These are phyloP conservation scores for Epirrhoe alternata DNA, from an alignment of 2,888 invertebrate genomes.

Conservation along the genomic window DNA sequence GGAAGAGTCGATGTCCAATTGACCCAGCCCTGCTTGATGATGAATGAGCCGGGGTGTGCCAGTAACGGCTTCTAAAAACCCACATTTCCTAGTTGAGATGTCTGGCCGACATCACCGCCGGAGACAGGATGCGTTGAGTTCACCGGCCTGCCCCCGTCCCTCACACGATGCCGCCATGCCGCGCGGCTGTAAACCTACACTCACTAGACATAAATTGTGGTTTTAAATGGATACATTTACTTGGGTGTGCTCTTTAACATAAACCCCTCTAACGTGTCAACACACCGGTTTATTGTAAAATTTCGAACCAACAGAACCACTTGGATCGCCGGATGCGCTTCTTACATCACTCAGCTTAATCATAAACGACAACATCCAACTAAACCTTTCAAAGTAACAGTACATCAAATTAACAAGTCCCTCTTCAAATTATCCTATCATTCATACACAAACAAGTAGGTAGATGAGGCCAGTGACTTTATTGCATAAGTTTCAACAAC, in stretches of 20 bases:
- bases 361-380: conserved; percentile 46
- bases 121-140: conserved; percentile 79
- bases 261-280: conserved; percentile 36
- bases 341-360: conserved; percentile 45
- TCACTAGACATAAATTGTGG: conserved; percentile 67
- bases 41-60: conserved; percentile 68
- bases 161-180: conserved; percentile 50
- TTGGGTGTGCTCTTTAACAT: conserved; percentile 46
- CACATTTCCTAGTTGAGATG: conserved; percentile 78
- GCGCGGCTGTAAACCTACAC: conserved; percentile 68
- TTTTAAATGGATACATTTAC: conserved; percentile 64
- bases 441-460: conserved; percentile 63
- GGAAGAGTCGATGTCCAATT: conserved; percentile 63
- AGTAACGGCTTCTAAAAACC: conserved; percentile 79
- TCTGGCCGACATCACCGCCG: conserved; percentile 71
- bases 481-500: conserved; percentile 69
- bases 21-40: conserved; percentile 69
- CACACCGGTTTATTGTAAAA: conserved; percentile 20
- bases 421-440: conserved; percentile 60
- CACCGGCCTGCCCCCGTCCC: conserved; percentile 68
- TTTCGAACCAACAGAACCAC: conserved; percentile 27
- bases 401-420: conserved; percentile 55
- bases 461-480: conserved; percentile 67
- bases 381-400: conserved; percentile 59
- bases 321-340: conserved; percentile 31